phyloP scores from a whole-genome alignment of 2,113 vertebrate genomes.

The Ophthalmolycus amberensis region DNA sequence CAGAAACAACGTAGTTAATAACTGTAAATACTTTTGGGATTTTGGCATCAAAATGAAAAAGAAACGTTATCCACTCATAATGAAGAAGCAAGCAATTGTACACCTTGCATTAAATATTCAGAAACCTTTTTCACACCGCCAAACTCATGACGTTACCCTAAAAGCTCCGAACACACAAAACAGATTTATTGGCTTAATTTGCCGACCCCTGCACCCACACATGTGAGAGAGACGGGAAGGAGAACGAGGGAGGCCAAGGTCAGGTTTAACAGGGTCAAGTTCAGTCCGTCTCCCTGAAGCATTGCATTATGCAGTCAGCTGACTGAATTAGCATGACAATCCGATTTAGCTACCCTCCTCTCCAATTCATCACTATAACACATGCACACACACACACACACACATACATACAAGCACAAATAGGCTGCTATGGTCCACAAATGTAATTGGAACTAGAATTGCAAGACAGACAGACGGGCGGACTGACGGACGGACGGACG shows the following conservation, averaged over 20 bases:
- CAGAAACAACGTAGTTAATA: background rate
- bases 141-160: conserved; percentile 22
- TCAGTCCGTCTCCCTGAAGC: conserved; percentile 81
- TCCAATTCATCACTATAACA: conserved; percentile 67
- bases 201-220: conserved; percentile 67
- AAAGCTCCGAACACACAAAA: conserved; percentile 36
- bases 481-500: conserved; percentile 12
- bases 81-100: background rate
- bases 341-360: conserved; percentile 81
- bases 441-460: background rate
- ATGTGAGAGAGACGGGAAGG: conserved; percentile 58
- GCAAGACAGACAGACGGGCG: conserved; percentile 20
- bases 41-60: background rate
- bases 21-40: background rate
- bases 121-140: conserved; percentile 26
- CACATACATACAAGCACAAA: conserved; percentile 11
- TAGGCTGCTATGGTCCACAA: background rate
- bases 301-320: conserved; percentile 85
- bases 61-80: background rate
- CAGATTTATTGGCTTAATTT: conserved; percentile 83
- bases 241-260: conserved; percentile 78
- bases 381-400: conserved; percentile 33
- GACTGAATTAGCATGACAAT: conserved; percentile 86
- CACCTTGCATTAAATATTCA: background rate
- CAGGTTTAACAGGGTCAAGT: conserved; percentile 85